phyloP scores from a whole-genome alignment of 2,113 vertebrate genomes.

The Harpagus bidentatus region DNA sequence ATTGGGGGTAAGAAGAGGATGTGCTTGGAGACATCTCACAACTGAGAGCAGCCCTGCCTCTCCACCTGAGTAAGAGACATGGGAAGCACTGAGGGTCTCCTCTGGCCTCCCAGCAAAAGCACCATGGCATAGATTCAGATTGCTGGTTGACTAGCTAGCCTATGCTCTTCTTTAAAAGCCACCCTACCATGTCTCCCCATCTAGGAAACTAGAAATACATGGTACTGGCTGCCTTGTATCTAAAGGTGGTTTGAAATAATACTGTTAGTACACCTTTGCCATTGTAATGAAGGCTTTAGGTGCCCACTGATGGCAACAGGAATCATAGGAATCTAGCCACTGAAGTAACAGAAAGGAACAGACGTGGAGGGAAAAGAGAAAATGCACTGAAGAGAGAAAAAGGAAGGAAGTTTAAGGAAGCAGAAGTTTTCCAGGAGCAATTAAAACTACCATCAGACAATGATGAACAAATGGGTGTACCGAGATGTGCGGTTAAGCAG shows the following conservation, averaged over 20 bases:
- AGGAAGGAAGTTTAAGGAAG: not conserved
- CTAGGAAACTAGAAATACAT: not conserved
- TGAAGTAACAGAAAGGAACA: not conserved
- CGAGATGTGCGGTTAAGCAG: not conserved
- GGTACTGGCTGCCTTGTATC: not conserved
- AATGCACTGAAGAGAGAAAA: not conserved
- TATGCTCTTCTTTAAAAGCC: not conserved
- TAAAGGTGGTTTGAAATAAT: not conserved
- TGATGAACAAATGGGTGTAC: not conserved
- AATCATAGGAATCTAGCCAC: not conserved
- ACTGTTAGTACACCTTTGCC: not conserved
- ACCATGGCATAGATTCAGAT: not conserved
- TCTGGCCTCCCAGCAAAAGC: not conserved
- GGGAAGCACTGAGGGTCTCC: not conserved
- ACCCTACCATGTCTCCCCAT: not conserved
- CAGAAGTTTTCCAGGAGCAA: not conserved
- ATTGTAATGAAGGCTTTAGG: not conserved
- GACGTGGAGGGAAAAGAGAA: not conserved
- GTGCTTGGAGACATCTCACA: not conserved
- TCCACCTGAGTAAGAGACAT: not conserved
- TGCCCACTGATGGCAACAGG: not conserved
- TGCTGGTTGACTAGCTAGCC: not conserved
- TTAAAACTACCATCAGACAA: not conserved
- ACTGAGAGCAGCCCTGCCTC: not conserved
- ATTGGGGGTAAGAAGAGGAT: not conserved